Base-by-base conservation (phyloP, 2,888 invertebrate genomes). In the Tenthredo scrophulariae region DNA sequence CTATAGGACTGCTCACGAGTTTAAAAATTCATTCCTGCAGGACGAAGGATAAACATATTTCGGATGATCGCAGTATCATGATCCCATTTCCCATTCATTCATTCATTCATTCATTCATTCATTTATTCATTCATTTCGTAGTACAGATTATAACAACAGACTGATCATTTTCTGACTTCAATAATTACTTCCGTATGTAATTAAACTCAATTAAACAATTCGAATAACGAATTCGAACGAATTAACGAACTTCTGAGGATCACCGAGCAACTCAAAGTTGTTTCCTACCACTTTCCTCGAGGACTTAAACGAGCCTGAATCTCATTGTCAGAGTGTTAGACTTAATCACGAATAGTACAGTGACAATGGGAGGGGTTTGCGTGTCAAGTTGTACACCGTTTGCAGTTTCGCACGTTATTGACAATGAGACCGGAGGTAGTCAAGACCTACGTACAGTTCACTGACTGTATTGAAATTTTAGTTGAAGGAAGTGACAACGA, bases 401-500 rank as follows among this genome's bases (percentile, higher is more conserved):
- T 13, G 33, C 40, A 58, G 80, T 80, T 80, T 80, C 58, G 80
- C 58, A 80, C 80, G 80, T 80, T 62, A 58, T 50, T 37, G 58
- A 40, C 15, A 54, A 62, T 37, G 37, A 26, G 33, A 54, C 50
- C 26, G 43, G 77, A 50, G 77, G 46, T n/a, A 77, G 77, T 77
- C 54, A 37, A 54, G 54, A 6, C 29, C 9, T 40, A n/a, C 43
- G n/a, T 67, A 62, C 9, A 62, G 22, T 67, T 26, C 10, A 67
- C 33, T 29, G 29, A 67, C 29, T 26, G 15, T 80, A 58, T 58
- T 62, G 58, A 80, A 37, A 80, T 62, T 80, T 37, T 5, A 80
- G 37, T 58, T 7, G 13, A 62, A 58, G 88, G 89, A 89, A 89
- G 86, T 87, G 87, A 87, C 86, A n/a, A 10, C 83, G 85, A 87